Evolutionary conservation across 1,140 invertebrate species (phyloP).

Genomic region (Trichonephila inaurata): DNA sequence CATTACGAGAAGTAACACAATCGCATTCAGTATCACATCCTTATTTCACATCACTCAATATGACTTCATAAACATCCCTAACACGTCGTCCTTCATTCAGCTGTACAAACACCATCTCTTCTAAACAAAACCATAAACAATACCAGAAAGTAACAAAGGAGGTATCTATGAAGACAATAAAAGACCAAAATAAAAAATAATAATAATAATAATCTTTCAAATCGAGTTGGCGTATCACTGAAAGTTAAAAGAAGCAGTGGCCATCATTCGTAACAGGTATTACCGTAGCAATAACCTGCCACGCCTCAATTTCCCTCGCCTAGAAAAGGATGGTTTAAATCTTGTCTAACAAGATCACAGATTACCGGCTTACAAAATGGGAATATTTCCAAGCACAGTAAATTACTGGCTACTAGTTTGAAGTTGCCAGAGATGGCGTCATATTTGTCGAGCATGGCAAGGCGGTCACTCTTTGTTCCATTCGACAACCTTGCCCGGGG

Average conservation of each 20-base stretch:
- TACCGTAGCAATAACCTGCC: slow-evolving; percentile 60
- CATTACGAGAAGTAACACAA: no score
- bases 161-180: background rate
- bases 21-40: no score
- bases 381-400: slow-evolving; percentile 31
- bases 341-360: slow-evolving; percentile 64
- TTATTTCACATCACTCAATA: no score
- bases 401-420: slow-evolving; percentile 44
- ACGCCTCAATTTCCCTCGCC: slow-evolving; percentile 9
- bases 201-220: background rate
- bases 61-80: background rate
- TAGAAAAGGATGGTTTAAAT: slow-evolving; percentile 51
- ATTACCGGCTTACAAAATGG: slow-evolving; percentile 41
- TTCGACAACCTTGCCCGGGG: background rate
- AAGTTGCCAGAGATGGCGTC: background rate
- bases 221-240: slow-evolving; percentile 17
- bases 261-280: slow-evolving; percentile 39
- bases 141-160: background rate
- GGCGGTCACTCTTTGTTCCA: background rate
- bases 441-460: slow-evolving; percentile 15
- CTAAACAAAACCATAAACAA: background rate
- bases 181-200: background rate
- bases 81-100: background rate
- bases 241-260: slow-evolving; percentile 32
- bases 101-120: background rate